A percentile compares a stretch with the other conserved stretches of the same genome.
Evolutionary conservation across 2,888 invertebrate species (phyloP).

Genomic region (Platynereis dumerilii): DNA sequence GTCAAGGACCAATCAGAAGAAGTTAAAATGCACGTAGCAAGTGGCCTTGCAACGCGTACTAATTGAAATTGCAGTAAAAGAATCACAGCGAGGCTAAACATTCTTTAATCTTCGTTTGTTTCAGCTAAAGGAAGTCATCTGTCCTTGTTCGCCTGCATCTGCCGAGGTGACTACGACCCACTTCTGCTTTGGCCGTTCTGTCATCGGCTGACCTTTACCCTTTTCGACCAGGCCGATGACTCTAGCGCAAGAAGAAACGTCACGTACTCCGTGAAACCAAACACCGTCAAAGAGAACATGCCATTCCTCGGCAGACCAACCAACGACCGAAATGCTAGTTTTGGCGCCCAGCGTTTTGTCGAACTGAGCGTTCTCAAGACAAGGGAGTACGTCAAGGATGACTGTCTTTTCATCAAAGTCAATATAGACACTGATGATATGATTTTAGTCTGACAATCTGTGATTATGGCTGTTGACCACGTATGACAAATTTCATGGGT

Average conservation of each 20-base stretch:
- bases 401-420: constrained; percentile 43
- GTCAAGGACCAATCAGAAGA: too few relatives aligned
- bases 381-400: constrained; percentile 42
- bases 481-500: too few relatives aligned
- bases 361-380: constrained; percentile 33
- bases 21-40: too few relatives aligned
- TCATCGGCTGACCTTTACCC: constrained; percentile 48
- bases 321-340: constrained; percentile 60
- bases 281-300: constrained; percentile 48
- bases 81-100: too few relatives aligned
- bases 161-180: constrained; percentile 52
- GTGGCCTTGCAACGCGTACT: too few relatives aligned
- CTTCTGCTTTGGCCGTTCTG: constrained; percentile 54
- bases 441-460: background rate
- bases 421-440: constrained; percentile 34
- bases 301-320: constrained; percentile 60
- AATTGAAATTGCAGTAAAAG: too few relatives aligned
- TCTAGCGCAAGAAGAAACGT: constrained; percentile 55
- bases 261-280: constrained; percentile 53
- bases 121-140: constrained; percentile 51
- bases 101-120: too few relatives aligned
- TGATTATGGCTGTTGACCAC: too few relatives aligned
- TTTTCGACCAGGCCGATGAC: constrained; percentile 54
- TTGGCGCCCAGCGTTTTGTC: constrained; percentile 60
- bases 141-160: constrained; percentile 51